Evolutionary conservation across 2,797 vertebrate genomes (phyloP).

Genomic region (Leptoclinus maculatus): DNA sequence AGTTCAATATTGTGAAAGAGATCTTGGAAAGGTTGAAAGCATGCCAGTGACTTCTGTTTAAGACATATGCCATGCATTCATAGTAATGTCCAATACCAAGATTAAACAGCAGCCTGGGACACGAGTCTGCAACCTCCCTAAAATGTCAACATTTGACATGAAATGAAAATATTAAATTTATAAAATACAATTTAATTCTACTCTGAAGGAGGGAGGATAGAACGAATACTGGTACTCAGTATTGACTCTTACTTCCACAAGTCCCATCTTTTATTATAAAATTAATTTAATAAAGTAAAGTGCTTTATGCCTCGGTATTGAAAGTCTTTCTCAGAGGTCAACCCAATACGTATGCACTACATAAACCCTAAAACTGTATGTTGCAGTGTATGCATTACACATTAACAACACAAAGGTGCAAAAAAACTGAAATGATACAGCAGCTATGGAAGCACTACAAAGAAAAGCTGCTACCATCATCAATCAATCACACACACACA

Average conservation of each 20-base stretch:
- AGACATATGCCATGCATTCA: slow-evolving; percentile 20
- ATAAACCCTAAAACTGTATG: slow-evolving; percentile 2
- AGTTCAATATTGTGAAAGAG: background rate
- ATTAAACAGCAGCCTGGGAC: slow-evolving; percentile 4
- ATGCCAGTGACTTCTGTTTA: slow-evolving; percentile 38
- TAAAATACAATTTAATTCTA: background rate
- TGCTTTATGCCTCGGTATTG: background rate
- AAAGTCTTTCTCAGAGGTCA: slow-evolving; percentile 25
- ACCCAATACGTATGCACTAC: background rate
- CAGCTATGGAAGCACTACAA: slow-evolving; percentile 48
- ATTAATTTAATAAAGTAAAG: background rate
- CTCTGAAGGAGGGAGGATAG: background rate
- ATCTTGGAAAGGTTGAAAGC: slow-evolving; percentile 6
- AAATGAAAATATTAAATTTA: background rate
- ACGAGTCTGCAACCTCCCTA: slow-evolving; percentile 1
- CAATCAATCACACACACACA: slow-evolving; percentile 36
- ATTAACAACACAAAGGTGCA: slow-evolving; percentile 37
- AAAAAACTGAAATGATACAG: background rate
- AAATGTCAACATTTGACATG: slow-evolving; percentile 6
- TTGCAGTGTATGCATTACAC: slow-evolving; percentile 4
- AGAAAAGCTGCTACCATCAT: slow-evolving; percentile 40
- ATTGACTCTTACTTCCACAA: background rate
- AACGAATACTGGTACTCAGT: background rate
- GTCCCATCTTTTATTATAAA: background rate
- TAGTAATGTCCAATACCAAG: background rate